Percentiles rank a stretch among this genome's conserved stretches.
Conservation (phyloP, 1,140 invertebrate genomes). For the Hycleus cichorii region DNA sequence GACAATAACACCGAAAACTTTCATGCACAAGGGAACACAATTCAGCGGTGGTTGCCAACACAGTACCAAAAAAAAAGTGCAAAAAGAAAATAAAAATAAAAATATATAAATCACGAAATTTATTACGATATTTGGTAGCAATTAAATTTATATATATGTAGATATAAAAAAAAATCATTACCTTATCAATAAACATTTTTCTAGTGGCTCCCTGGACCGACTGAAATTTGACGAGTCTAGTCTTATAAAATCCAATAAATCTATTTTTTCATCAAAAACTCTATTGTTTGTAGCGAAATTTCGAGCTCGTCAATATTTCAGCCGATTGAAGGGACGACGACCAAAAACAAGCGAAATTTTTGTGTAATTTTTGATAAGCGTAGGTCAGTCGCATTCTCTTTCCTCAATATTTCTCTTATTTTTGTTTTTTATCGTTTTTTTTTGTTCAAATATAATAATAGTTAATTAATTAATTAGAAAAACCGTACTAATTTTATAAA, state of each 20-base stretch:
- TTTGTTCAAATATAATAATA: not conserved
- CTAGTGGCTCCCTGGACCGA: conserved; percentile 25
- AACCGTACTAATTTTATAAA: conserved; percentile 36
- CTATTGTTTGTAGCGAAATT: not conserved
- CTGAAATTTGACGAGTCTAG: conserved; percentile 27
- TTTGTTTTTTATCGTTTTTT: not conserved
- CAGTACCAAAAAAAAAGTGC: conserved; percentile 12
- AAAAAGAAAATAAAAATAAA: conserved; percentile 35
- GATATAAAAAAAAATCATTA: conserved; percentile 37
- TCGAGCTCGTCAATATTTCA: conserved; percentile 13
- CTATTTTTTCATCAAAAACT: not conserved
- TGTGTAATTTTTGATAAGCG: conserved; percentile 25
- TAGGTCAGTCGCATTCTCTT: conserved; percentile 28
- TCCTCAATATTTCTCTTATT: not conserved
- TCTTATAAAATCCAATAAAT: conserved; percentile 22
- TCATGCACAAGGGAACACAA: conserved; percentile 21
- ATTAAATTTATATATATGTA: conserved; percentile 17
- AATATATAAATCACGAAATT: conserved; percentile 41
- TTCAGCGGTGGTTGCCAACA: conserved; percentile 13
- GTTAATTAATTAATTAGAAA: conserved; percentile 2
- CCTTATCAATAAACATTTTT: conserved; percentile 31
- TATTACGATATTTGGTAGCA: conserved; percentile 44
- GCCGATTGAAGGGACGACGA: conserved; percentile 25
- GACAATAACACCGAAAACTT: conserved; percentile 30
- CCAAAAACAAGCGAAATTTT: conserved; percentile 25